These are phyloP conservation scores for Barypeithes pellucidus DNA, from an alignment of 2,888 invertebrate genomes.

Conservation along the genomic window DNA sequence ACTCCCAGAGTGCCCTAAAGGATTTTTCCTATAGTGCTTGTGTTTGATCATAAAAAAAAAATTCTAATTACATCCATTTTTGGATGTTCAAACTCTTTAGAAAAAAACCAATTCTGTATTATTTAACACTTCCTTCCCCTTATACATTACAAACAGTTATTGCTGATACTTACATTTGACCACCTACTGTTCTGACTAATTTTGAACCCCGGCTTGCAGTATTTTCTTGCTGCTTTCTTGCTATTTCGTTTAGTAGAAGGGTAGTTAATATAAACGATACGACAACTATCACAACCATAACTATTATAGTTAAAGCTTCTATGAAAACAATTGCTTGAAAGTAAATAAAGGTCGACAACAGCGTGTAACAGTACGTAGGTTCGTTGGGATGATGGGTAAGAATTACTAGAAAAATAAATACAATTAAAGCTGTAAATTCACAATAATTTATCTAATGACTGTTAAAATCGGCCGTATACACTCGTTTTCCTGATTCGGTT, in stretches of 20 bases:
- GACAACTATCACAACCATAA: slow-evolving; percentile 22
- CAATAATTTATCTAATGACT: too few species aligned
- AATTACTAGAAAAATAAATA: slow-evolving; percentile 24
- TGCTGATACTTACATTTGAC: neutral
- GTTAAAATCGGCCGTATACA: too few species aligned
- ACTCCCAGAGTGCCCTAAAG: too few species aligned
- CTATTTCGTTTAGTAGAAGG: neutral
- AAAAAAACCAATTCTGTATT: too few species aligned
- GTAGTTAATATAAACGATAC: slow-evolving; percentile 16
- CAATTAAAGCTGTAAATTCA: too few species aligned
- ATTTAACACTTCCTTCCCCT: too few species aligned
- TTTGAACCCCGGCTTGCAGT: neutral
- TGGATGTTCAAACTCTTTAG: too few species aligned
- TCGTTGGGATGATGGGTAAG: slow-evolving; percentile 2
- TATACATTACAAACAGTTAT: too few species aligned
- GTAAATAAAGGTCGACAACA: neutral
- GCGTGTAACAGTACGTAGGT: neutral
- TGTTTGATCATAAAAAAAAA: too few species aligned
- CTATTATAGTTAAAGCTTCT: slow-evolving; percentile 24
- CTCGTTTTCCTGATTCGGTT: too few species aligned
- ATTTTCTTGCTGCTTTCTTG: slow-evolving; percentile 7
- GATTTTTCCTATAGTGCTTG: too few species aligned
- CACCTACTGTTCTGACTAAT: slow-evolving; percentile 1
- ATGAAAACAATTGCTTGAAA: neutral
- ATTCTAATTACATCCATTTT: too few species aligned